phyloP scores from a whole-genome alignment of 2,797 vertebrate species.

The Oophaga sylvatica region DNA sequence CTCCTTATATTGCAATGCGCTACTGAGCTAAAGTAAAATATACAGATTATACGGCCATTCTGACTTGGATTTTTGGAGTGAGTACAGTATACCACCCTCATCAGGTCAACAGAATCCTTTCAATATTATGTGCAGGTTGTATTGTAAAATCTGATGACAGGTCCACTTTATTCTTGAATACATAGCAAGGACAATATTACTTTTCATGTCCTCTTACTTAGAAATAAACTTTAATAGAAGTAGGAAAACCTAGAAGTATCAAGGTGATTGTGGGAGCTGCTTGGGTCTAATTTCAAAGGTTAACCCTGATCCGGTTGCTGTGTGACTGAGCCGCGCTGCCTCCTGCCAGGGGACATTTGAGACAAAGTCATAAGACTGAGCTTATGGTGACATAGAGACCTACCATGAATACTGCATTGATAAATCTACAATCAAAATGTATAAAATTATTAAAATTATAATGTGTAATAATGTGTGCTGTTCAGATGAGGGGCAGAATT shows the following conservation, averaged over 20 bases:
- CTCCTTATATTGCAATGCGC: too few relatives aligned
- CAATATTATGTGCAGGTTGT: too few relatives aligned
- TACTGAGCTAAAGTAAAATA: too few relatives aligned
- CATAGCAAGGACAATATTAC: background rate
- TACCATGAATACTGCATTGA: background rate
- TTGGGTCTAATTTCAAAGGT: slow-evolving; percentile 47
- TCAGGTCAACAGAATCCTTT: too few relatives aligned
- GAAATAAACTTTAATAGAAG: background rate
- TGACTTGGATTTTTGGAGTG: too few relatives aligned
- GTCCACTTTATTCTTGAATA: background rate
- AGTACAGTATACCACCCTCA: too few relatives aligned
- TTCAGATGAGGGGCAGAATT: background rate
- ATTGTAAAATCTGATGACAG: too few relatives aligned
- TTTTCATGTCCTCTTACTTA: background rate
- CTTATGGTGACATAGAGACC: background rate
- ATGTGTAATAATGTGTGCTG: background rate
- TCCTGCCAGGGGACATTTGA: slow-evolving; percentile 42
- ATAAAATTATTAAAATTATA: background rate
- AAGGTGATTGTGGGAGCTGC: background rate
- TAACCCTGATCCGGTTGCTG: slow-evolving; percentile 20
- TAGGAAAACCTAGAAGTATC: slow-evolving; percentile 8
- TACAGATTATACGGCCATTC: too few relatives aligned
- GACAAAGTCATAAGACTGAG: background rate
- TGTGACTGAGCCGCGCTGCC: background rate
- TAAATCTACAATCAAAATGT: background rate